Evolutionary conservation across 2,113 vertebrate species (phyloP).

Genomic region (Anguilla japonica): DNA sequence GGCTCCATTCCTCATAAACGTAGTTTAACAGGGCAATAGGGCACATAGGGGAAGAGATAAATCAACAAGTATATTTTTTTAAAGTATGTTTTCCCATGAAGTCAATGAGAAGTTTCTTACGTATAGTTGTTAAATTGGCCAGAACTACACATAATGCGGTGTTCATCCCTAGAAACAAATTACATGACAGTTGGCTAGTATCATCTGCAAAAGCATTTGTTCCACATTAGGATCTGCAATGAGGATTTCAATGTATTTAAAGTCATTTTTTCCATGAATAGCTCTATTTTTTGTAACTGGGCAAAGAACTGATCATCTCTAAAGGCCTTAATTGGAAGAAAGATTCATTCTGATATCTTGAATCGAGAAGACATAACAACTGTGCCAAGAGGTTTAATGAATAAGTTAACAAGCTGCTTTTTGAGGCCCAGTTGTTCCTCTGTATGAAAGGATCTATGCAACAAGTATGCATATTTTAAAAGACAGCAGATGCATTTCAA

Average conservation of each 20-base stretch:
- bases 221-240: no score
- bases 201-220: no score
- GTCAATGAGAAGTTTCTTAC: no score
- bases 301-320: background rate
- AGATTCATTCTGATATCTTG: background rate
- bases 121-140: no score
- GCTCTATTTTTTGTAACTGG: background rate
- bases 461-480: constrained; percentile 9
- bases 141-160: background rate
- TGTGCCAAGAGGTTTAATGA: background rate
- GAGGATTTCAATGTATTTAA: no score
- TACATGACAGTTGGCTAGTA: background rate
- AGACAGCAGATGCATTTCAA: background rate
- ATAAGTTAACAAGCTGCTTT: background rate
- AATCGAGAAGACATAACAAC: background rate
- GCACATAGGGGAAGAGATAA: no score
- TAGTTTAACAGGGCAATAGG: no score
- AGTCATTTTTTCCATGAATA: background rate
- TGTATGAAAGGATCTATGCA: constrained; percentile 19
- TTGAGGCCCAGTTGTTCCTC: background rate
- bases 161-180: background rate
- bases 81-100: no score
- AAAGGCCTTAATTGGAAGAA: background rate
- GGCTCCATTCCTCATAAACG: no score
- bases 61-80: no score